These are phyloP conservation scores for Salvelinus namaycush DNA, from an alignment of 2,113 vertebrate genomes.

Conservation along the genomic window DNA sequence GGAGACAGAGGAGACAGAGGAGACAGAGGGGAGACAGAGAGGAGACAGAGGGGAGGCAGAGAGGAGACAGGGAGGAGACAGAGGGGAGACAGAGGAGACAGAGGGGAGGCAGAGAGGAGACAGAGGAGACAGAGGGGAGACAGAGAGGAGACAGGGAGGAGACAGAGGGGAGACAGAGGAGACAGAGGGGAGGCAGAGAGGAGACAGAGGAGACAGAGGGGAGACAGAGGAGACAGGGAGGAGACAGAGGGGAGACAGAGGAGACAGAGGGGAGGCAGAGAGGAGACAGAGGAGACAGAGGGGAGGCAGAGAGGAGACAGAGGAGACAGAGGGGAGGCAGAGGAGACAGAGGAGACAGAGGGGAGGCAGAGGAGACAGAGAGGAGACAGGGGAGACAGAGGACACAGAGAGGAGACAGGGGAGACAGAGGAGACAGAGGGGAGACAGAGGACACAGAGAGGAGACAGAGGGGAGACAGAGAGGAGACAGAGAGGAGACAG, in stretches of 20 bases:
- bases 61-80: conserved; percentile 3
- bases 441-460: too few relatives aligned
- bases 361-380: too few relatives aligned
- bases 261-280: background rate
- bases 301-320: background rate
- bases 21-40: background rate
- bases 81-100: background rate
- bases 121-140: conserved; percentile 12
- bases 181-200: too few relatives aligned
- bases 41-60: background rate
- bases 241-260: conserved; percentile 17
- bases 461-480: too few relatives aligned
- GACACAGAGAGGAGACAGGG: too few relatives aligned
- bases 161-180: background rate
- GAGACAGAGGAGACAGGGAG: background rate
- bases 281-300: background rate
- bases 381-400: too few relatives aligned
- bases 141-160: background rate
- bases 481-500: too few relatives aligned
- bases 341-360: too few relatives aligned
- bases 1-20: background rate
- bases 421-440: too few relatives aligned
- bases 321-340: too few relatives aligned
- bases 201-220: background rate
- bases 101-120: background rate